Evolutionary conservation across 2,797 vertebrate species (phyloP).

Genomic region (Tapirus indicus): DNA sequence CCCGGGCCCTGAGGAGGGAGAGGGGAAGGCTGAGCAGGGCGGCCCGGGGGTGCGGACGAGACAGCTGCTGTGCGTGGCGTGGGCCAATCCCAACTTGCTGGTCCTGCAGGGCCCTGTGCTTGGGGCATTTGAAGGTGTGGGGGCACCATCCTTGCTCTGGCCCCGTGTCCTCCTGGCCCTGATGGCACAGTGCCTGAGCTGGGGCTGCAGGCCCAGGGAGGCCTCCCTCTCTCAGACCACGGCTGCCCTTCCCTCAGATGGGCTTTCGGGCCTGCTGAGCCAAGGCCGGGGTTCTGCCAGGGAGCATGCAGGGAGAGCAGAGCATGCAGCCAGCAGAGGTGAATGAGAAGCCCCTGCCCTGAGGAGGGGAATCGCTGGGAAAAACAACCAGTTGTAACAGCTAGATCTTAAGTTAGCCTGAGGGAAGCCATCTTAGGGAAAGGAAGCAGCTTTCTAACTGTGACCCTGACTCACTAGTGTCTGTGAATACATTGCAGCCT

Average conservation of each 20-base stretch:
- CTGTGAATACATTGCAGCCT: no score
- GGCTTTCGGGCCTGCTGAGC: background rate
- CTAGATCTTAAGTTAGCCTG: no score
- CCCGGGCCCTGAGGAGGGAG: constrained; percentile 84
- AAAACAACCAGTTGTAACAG: no score
- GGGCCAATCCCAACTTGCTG: background rate
- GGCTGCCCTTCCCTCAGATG: background rate
- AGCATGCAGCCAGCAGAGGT: constrained; percentile 42
- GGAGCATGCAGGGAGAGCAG: background rate
- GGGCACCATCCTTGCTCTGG: background rate
- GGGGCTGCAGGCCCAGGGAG: background rate
- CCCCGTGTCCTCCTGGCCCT: background rate
- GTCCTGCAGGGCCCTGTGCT: background rate
- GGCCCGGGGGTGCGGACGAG: background rate
- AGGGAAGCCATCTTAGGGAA: no score
- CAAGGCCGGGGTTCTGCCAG: background rate
- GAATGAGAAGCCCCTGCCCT: background rate
- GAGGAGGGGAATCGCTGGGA: no score
- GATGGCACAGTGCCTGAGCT: background rate
- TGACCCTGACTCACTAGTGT: no score
- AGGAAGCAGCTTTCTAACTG: no score
- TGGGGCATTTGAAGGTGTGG: background rate
- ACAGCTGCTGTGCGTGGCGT: background rate
- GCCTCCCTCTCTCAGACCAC: background rate
- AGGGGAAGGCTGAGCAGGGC: constrained; percentile 64